These are phyloP conservation scores for Ginglymostoma cirratum DNA, from an alignment of 2,113 vertebrate species.

Conservation along the genomic window DNA sequence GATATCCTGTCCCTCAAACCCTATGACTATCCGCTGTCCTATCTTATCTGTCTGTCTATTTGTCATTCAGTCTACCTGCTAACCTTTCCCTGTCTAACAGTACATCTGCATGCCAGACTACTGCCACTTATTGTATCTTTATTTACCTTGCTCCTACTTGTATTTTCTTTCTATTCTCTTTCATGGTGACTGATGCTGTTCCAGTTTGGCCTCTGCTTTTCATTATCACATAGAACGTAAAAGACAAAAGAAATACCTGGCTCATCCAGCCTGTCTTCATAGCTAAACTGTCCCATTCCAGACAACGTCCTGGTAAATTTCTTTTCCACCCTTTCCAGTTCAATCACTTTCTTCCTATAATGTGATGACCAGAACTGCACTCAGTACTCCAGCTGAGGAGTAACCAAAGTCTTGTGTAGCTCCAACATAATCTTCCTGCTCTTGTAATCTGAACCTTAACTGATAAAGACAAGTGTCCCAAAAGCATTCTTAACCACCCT, in stretches of 20 bases:
- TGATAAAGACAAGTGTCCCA: too few relatives aligned
- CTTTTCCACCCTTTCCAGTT: too few relatives aligned
- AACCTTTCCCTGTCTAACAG: not conserved
- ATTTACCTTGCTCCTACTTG: not conserved
- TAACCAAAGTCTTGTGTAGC: too few relatives aligned
- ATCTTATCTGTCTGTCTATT: not conserved
- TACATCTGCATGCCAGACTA: not conserved
- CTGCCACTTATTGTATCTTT: not conserved
- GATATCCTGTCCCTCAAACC: not conserved
- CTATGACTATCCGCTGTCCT: not conserved
- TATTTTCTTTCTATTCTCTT: not conserved
- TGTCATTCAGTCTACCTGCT: slow-evolving; percentile 5
- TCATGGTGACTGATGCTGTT: not conserved
- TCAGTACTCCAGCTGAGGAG: too few relatives aligned
- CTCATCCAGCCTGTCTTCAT: too few relatives aligned
- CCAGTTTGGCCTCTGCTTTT: not conserved
- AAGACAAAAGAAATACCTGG: not conserved
- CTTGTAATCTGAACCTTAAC: too few relatives aligned
- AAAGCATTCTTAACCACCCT: too few relatives aligned
- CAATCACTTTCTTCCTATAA: too few relatives aligned
- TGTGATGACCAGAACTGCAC: too few relatives aligned
- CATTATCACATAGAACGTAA: not conserved
- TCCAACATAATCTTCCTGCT: too few relatives aligned
- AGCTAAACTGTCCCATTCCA: too few relatives aligned
- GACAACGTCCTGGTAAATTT: too few relatives aligned